Evolutionary conservation across 2,113 vertebrate species (phyloP).

Genomic region (Hiodon tergisus): DNA sequence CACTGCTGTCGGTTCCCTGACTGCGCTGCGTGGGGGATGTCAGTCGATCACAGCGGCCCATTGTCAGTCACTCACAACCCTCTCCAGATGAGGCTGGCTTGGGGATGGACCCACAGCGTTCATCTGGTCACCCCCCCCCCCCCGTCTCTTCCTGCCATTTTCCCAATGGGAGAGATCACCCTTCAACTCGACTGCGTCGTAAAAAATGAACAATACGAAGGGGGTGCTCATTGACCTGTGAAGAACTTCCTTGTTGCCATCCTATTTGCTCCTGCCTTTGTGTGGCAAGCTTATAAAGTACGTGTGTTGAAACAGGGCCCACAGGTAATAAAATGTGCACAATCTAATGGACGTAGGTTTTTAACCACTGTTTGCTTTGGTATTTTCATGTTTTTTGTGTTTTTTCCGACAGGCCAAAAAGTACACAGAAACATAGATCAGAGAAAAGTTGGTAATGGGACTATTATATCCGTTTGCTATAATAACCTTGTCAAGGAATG

Average conservation of each 20-base stretch:
- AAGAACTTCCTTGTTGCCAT: background rate
- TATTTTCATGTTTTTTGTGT: background rate
- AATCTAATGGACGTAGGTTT: too few relatives aligned
- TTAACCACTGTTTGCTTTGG: background rate
- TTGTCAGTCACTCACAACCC: background rate
- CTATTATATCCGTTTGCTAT: conserved; percentile 9
- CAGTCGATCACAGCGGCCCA: background rate
- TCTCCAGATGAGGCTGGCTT: background rate
- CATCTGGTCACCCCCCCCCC: background rate
- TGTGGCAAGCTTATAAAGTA: background rate
- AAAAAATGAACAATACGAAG: background rate
- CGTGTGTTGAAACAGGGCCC: background rate
- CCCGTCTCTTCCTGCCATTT: background rate
- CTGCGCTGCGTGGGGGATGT: background rate
- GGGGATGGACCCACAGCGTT: background rate
- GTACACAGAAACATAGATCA: background rate
- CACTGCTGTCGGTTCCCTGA: background rate
- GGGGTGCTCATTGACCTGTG: background rate
- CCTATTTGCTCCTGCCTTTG: background rate
- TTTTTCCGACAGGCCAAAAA: background rate
- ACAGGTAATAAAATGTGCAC: background rate
- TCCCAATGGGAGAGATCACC: background rate
- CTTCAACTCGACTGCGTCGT: background rate
- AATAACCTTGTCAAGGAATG: conserved; percentile 5
- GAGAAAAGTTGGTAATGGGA: too few relatives aligned